Conservation (phyloP, 2,888 invertebrate species). For the Lasioglossum vierecki region DNA sequence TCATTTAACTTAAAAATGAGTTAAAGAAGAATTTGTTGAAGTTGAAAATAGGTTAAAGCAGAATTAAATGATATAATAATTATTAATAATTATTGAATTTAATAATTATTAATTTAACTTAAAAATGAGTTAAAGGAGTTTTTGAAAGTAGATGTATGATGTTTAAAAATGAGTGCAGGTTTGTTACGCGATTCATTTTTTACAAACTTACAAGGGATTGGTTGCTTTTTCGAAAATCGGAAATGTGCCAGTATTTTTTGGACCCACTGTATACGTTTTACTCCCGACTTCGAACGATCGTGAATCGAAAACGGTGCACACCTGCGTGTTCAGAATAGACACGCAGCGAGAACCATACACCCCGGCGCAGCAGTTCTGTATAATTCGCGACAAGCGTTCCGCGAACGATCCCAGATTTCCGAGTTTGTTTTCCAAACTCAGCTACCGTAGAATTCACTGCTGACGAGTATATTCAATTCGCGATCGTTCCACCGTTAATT, state of each 20-base stretch:
- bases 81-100: no score
- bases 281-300: conserved; percentile 4
- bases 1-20: no score
- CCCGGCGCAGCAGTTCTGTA: background rate
- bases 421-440: conserved; percentile 20
- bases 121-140: no score
- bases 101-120: no score
- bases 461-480: background rate
- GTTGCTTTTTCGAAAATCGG: no score
- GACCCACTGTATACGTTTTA: background rate
- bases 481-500: background rate
- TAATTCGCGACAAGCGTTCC: conserved; percentile 8
- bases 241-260: background rate
- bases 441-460: background rate
- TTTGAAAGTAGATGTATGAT: no score
- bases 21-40: no score
- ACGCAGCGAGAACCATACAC: background rate
- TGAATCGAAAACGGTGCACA: conserved; percentile 48
- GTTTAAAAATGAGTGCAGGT: no score
- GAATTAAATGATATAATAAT: no score
- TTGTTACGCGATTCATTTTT: no score
- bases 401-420: conserved; percentile 3
- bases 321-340: conserved; percentile 62
- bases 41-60: no score
- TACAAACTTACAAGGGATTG: no score